phyloP scores from a whole-genome alignment of 2,888 invertebrate species.

The Lasioglossum calceatum region DNA sequence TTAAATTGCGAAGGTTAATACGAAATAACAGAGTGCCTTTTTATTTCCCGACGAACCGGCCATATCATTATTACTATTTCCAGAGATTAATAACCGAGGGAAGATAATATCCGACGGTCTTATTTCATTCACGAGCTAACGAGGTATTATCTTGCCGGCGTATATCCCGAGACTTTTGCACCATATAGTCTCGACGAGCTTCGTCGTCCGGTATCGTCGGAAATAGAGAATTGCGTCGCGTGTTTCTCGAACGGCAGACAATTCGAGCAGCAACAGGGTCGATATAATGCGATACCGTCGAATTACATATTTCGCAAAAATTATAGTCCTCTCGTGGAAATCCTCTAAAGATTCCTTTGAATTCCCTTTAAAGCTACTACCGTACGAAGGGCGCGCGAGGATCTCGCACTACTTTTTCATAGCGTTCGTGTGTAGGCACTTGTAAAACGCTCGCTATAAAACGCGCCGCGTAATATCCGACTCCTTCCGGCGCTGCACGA shows the following conservation, averaged over 20 bases:
- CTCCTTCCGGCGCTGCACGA: constrained; percentile 1
- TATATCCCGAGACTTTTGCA: neutral
- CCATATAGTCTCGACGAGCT: neutral
- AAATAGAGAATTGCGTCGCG: neutral
- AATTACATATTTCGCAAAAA: neutral
- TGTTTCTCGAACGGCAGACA: neutral
- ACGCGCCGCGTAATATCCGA: constrained; percentile 31
- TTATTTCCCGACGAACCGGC: neutral
- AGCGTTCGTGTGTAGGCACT: constrained; percentile 12
- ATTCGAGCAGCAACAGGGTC: neutral
- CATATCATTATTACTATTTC: neutral
- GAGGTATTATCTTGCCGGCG: neutral
- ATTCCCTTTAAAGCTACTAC: constrained; percentile 21
- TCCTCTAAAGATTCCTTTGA: neutral
- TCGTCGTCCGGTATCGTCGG: neutral
- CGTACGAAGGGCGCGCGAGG: neutral
- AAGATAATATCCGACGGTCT: neutral
- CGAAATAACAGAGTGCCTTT: neutral
- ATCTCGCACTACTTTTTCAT: constrained; percentile 51
- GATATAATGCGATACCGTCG: neutral
- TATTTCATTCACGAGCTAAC: neutral
- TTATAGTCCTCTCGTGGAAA: neutral
- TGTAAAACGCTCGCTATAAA: constrained; percentile 46
- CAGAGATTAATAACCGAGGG: neutral
- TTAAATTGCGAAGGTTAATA: neutral